Evolutionary conservation across 1,140 invertebrate species (phyloP).

Genomic region (Eulimnadia texana): DNA sequence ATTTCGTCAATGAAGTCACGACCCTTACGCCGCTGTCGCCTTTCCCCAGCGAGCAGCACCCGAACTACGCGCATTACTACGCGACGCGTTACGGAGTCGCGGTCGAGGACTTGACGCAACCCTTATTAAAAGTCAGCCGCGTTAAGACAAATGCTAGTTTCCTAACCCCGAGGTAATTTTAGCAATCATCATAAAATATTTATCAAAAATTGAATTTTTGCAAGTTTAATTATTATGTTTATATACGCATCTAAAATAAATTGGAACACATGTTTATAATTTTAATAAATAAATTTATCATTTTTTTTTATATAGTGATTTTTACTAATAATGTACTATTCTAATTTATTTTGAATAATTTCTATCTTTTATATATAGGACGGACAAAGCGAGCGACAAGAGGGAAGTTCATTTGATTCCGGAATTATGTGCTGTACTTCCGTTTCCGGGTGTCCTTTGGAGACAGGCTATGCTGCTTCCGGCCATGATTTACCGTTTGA

Average conservation of each 20-base stretch:
- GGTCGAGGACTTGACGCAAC: constrained; percentile 78
- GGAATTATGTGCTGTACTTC: constrained; percentile 89
- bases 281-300: neutral
- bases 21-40: constrained; percentile 76
- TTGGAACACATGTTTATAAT: neutral
- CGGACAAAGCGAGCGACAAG: constrained; percentile 47
- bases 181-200: constrained; percentile 16
- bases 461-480: constrained; percentile 90
- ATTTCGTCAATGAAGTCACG: constrained; percentile 79
- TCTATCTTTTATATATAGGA: constrained; percentile 20
- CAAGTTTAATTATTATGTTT: constrained; percentile 20
- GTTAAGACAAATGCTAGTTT: constrained; percentile 92
- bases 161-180: constrained; percentile 75
- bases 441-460: constrained; percentile 92
- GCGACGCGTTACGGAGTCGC: constrained; percentile 73
- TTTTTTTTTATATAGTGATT: neutral
- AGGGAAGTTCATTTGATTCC: constrained; percentile 94
- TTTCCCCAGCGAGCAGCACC: constrained; percentile 76
- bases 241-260: neutral
- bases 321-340: no score
- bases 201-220: constrained; percentile 17
- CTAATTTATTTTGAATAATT: neutral
- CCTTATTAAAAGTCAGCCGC: constrained; percentile 92
- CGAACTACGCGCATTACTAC: constrained; percentile 93
- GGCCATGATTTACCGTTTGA: constrained; percentile 85